Percentiles rank a stretch among this genome's conserved stretches.
Conservation (phyloP, 2,888 invertebrate species). For the Ischnura elegans region DNA sequence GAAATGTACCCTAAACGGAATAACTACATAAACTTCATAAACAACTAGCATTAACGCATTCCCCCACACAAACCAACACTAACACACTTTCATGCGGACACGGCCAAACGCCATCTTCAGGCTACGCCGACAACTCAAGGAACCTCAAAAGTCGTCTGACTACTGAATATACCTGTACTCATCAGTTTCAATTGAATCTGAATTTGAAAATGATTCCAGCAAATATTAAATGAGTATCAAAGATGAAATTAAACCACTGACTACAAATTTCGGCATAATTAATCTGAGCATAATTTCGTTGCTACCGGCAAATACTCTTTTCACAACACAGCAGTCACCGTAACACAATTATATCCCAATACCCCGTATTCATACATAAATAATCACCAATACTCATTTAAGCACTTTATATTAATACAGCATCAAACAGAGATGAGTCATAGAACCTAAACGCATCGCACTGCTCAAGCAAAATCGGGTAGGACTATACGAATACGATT, state of each 20-base stretch:
- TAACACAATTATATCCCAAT: background rate
- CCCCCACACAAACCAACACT: background rate
- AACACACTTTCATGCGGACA: conserved; percentile 30
- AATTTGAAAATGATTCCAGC: background rate
- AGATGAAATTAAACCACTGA: background rate
- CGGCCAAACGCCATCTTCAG: conserved; percentile 52
- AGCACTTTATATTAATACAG: background rate
- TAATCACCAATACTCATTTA: background rate
- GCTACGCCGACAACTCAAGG: conserved; percentile 57
- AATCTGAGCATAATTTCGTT: background rate
- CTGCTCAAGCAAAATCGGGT: background rate
- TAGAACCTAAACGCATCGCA: background rate
- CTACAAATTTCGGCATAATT: background rate
- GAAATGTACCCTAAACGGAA: background rate
- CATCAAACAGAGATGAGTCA: conserved; percentile 30
- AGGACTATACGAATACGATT: background rate
- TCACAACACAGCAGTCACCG: background rate
- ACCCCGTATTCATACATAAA: too few relatives aligned
- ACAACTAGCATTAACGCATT: background rate
- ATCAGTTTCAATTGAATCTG: background rate
- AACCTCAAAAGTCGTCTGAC: conserved; percentile 62
- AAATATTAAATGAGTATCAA: background rate
- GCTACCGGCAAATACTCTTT: background rate
- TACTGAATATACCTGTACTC: conserved; percentile 25
- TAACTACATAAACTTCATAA: background rate